These are phyloP conservation scores for Copsychus sechellarum DNA, from an alignment of 2,113 vertebrate genomes.

Conservation along the genomic window DNA sequence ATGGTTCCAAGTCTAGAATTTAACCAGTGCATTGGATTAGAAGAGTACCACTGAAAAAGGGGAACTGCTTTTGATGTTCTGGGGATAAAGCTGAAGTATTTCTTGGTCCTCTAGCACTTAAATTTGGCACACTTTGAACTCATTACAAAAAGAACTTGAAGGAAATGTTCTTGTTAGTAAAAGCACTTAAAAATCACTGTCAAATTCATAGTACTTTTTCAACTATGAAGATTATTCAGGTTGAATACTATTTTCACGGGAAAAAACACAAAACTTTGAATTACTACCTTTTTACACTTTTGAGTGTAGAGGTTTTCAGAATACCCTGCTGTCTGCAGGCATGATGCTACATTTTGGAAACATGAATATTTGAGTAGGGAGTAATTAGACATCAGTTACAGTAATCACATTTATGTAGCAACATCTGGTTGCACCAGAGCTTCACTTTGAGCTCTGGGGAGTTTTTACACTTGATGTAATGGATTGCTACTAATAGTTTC, in stretches of 20 bases:
- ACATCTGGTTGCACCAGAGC: neutral
- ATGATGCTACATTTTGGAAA: neutral
- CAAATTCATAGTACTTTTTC: neutral
- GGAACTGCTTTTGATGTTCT: neutral
- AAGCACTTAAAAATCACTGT: neutral
- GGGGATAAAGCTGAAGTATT: neutral
- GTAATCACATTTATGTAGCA: neutral
- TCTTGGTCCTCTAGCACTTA: neutral
- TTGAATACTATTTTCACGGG: neutral
- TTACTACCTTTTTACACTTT: neutral
- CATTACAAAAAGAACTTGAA: neutral
- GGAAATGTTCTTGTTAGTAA: neutral
- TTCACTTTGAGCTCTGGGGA: neutral
- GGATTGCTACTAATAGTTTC: neutral
- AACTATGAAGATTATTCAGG: neutral
- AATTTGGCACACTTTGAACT: neutral
- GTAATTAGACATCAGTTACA: neutral
- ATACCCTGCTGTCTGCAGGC: neutral
- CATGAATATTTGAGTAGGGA: neutral
- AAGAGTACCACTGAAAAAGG: neutral
- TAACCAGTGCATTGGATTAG: neutral
- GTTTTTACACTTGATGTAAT: neutral
- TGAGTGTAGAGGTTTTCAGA: neutral
- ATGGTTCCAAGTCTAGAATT: neutral
- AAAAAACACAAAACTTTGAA: neutral